Evolutionary conservation across 2,113 vertebrate species (phyloP).

Genomic region (Pseudopodoces humilis): DNA sequence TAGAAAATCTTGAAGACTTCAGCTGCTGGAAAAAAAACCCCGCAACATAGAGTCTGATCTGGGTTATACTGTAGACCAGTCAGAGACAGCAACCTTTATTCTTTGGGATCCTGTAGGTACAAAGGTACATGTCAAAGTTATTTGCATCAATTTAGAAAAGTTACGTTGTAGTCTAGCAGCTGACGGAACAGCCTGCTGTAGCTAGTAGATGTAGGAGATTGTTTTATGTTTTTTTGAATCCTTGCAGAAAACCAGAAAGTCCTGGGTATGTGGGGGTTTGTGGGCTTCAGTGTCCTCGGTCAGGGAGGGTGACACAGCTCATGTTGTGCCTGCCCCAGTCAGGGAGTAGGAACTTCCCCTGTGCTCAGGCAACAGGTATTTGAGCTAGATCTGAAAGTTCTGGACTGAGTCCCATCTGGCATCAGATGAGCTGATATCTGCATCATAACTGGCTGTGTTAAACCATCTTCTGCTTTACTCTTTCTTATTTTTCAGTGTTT

Average conservation of each 20-base stretch:
- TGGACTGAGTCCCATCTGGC: not conserved
- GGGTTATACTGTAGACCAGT: not conserved
- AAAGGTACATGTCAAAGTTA: not conserved
- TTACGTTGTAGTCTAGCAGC: not conserved
- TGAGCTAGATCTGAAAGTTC: not conserved
- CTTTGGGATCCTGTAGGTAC: not conserved
- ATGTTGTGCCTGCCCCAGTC: not conserved
- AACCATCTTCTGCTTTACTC: not conserved
- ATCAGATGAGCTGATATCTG: not conserved
- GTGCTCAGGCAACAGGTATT: not conserved
- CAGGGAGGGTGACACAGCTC: not conserved
- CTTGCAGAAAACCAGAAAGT: not conserved
- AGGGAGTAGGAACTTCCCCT: not conserved
- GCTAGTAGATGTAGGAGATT: not conserved
- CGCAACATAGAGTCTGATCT: not conserved
- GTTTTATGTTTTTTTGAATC: not conserved
- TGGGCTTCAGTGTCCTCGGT: not conserved
- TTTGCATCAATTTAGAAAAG: not conserved
- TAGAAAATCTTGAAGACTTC: not conserved
- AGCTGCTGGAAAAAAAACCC: fast-evolving
- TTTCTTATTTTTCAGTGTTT: not conserved
- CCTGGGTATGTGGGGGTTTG: not conserved
- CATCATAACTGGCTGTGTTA: not conserved
- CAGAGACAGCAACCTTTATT: not conserved
- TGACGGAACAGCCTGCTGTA: not conserved